Evolutionary conservation across 2,797 vertebrate genomes (phyloP).

Genomic region (Arctocebus calabarensis): DNA sequence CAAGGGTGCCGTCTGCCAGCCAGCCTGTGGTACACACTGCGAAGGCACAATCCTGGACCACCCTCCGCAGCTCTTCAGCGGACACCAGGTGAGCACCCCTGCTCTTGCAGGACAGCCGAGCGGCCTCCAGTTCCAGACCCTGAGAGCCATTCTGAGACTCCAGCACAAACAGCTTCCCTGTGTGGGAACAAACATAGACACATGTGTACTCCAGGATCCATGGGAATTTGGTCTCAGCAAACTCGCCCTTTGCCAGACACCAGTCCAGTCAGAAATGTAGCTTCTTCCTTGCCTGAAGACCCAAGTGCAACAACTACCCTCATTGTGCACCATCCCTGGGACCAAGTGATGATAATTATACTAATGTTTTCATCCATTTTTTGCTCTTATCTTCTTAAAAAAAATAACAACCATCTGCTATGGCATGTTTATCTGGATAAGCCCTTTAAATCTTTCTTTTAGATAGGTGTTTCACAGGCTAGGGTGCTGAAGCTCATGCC

Average conservation of each 20-base stretch:
- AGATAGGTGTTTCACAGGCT: not conserved
- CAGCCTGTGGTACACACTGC: conserved; percentile 92
- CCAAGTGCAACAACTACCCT: not conserved
- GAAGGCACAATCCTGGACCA: conserved; percentile 93
- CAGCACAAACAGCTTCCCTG: conserved; percentile 94
- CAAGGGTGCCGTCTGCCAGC: conserved; percentile 91
- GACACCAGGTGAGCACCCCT: conserved; percentile 92
- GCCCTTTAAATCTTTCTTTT: not conserved
- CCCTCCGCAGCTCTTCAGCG: conserved; percentile 91
- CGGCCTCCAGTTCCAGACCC: conserved; percentile 87
- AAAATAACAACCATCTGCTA: not conserved
- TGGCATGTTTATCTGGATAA: not conserved
- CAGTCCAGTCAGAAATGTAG: not conserved
- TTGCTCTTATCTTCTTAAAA: not conserved
- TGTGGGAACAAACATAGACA: conserved; percentile 72
- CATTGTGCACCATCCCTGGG: not conserved
- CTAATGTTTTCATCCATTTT: not conserved
- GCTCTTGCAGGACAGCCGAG: conserved; percentile 87
- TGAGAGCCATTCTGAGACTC: conserved; percentile 90
- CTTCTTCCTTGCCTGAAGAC: not conserved
- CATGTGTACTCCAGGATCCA: not conserved
- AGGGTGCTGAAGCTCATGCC: too few species aligned
- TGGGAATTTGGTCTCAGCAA: not conserved
- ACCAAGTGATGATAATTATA: not conserved
- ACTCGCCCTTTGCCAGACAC: not conserved